phyloP scores from a whole-genome alignment of 2,888 invertebrate species.

The Dascillus cervinus region DNA sequence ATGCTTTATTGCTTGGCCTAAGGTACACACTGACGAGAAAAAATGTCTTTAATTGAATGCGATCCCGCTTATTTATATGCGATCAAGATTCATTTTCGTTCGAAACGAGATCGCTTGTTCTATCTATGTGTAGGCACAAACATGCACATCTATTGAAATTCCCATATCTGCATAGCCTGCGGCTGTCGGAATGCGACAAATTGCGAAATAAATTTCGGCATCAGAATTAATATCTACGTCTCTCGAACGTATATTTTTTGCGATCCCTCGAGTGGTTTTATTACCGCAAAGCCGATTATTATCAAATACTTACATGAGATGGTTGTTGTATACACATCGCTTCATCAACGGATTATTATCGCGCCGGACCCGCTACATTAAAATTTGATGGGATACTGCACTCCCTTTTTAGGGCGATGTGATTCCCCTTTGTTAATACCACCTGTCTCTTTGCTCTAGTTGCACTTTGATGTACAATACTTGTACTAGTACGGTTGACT shows the following conservation, averaged over 20 bases:
- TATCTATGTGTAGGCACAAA: too few relatives aligned
- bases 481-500: too few relatives aligned
- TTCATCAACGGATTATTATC: conserved; percentile 9
- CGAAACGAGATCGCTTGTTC: too few relatives aligned
- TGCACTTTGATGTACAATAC: too few relatives aligned
- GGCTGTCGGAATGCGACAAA: conserved; percentile 33
- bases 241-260: too few relatives aligned
- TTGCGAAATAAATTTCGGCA: conserved; percentile 2
- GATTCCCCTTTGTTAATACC: conserved; percentile 4
- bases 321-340: conserved; percentile 13
- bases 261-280: conserved; percentile 13
- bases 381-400: conserved; percentile 5
- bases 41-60: too few relatives aligned
- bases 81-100: too few relatives aligned
- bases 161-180: conserved; percentile 33
- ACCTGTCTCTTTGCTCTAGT: conserved; percentile 5
- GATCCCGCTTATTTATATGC: too few relatives aligned
- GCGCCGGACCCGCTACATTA: conserved; percentile 7
- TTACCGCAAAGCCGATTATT: conserved; percentile 18
- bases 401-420: not conserved
- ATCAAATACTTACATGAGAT: conserved; percentile 14
- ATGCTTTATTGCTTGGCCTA: too few relatives aligned
- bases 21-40: too few relatives aligned
- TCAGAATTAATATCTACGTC: too few relatives aligned
- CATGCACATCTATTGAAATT: conserved; percentile 25